These are phyloP conservation scores for Clytia hemisphaerica DNA, from an alignment of 30 jellyfish, hydroid and myxozoan species.

Conservation along the genomic window DNA sequence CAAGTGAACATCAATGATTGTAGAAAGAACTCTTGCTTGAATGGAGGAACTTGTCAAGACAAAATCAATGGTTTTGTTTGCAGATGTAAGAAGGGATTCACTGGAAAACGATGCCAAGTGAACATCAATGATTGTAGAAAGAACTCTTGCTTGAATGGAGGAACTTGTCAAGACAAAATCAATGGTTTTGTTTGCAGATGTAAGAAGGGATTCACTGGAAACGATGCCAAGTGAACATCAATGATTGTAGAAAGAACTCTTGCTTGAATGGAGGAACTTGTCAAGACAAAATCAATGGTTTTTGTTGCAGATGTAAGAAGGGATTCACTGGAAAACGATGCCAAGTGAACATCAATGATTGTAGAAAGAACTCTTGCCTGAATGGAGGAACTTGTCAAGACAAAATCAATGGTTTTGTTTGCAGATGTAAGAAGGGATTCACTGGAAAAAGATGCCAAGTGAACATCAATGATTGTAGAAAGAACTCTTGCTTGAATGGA, in stretches of 20 bases:
- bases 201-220: constrained; percentile 38
- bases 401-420: constrained; percentile 22
- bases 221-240: constrained; percentile 26
- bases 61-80: constrained; percentile 38
- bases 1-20: constrained; percentile 41
- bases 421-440: constrained; percentile 49
- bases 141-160: constrained; percentile 37
- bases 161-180: constrained; percentile 37
- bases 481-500: constrained; percentile 38
- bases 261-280: constrained; percentile 25
- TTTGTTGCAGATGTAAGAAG: constrained; percentile 26
- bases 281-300: constrained; percentile 21
- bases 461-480: constrained; percentile 40
- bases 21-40: constrained; percentile 30
- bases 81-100: constrained; percentile 32
- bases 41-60: constrained; percentile 40
- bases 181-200: constrained; percentile 41
- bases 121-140: constrained; percentile 34
- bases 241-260: constrained; percentile 7
- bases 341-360: constrained; percentile 37
- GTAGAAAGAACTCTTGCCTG: constrained; percentile 35
- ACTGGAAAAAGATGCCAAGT: constrained; percentile 43
- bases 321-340: constrained; percentile 50
- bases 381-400: constrained; percentile 40
- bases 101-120: constrained; percentile 30